Evolutionary conservation across 2,888 invertebrate genomes (phyloP), one percentile per base, ranked within the genome.

Genomic region (Brassicogethes aeneus): DNA sequence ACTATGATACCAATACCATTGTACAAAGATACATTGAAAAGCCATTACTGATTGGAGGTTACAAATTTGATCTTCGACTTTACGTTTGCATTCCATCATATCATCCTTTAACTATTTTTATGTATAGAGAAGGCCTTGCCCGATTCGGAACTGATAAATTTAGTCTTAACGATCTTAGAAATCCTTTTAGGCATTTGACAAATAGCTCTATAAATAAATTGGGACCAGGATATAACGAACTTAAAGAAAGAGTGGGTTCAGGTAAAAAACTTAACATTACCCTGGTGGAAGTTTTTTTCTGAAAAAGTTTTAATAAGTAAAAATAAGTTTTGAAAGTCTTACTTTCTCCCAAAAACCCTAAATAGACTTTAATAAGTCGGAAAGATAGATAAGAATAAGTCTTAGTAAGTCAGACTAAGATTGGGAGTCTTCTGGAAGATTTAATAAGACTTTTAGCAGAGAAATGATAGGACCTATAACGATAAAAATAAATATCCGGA

Each of bases 181-280:
- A 88, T 62, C 84, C 82, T 2, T 90, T 85, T 65, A 76, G 90
- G 51, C 93, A 94, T 66, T 70, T 94, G 49, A 94, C 93, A 1
- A 94, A 94, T 67, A 90, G 88, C 45, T 90, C 91, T 1, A 76
- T 94, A 34, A 93, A 94, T 69, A 93, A 91, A 70, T 76, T 84
- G 50, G 90, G 86, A 38, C 88, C 89, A 0, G 78, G 84, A 8
- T 90, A 86, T 60, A 77, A 80, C 0, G 81, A 83, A 60, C 85
- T 85, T 68, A 90, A 89, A 63, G 88, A 88, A 53, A 71, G 85
- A 53, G 79, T 89, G 45, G 89, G 89, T 44, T 80, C 82, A 55
- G 86, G 85, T 84, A 67, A 51, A 36, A 12, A 15, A 31, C 16
- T 34, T 30, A 7, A n/a, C n/a, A n/a, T n/a, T n/a, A n/a, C n/a